A percentile compares a stretch with the other conserved stretches of the same genome.
Conservation (phyloP, 1,140 invertebrate genomes). For the Asbolus verrucosus region DNA sequence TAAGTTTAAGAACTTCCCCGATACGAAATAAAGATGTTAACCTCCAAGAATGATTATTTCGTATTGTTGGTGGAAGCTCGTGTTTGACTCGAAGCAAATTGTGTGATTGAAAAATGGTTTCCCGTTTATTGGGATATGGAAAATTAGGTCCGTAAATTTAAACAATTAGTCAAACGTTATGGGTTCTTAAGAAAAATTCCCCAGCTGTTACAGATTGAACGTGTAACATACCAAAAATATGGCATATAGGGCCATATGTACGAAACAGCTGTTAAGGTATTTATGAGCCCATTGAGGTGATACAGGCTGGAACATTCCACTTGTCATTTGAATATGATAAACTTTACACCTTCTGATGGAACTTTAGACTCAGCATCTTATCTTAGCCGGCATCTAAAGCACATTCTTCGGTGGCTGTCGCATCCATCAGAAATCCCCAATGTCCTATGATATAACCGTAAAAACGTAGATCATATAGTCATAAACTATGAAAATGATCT, state of each 20-base stretch:
- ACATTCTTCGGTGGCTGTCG: slow-evolving; percentile 46
- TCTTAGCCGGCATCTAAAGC: slow-evolving; percentile 42
- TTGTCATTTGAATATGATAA: slow-evolving; percentile 45
- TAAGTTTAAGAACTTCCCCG: no score
- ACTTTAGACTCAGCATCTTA: slow-evolving; percentile 47
- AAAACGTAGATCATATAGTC: slow-evolving; percentile 31
- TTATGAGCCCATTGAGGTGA: no score
- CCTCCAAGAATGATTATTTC: background rate
- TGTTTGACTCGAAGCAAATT: no score
- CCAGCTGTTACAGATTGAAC: slow-evolving; percentile 7
- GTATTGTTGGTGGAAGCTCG: background rate
- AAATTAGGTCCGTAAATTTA: slow-evolving; percentile 1
- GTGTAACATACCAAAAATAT: background rate
- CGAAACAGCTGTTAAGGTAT: slow-evolving; percentile 7
- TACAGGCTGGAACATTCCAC: slow-evolving; percentile 12
- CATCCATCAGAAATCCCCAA: slow-evolving; percentile 25
- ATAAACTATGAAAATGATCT: slow-evolving; percentile 39
- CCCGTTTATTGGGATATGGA: no score
- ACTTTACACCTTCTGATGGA: slow-evolving; percentile 50
- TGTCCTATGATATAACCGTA: slow-evolving; percentile 17
- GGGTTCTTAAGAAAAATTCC: background rate
- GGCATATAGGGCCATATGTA: slow-evolving; percentile 6
- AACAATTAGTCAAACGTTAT: slow-evolving; percentile 5
- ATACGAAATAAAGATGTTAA: no score
- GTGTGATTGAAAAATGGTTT: no score